These are phyloP conservation scores for Hylyphantes graminicola DNA, from an alignment of 1,140 invertebrate genomes.

Conservation along the genomic window DNA sequence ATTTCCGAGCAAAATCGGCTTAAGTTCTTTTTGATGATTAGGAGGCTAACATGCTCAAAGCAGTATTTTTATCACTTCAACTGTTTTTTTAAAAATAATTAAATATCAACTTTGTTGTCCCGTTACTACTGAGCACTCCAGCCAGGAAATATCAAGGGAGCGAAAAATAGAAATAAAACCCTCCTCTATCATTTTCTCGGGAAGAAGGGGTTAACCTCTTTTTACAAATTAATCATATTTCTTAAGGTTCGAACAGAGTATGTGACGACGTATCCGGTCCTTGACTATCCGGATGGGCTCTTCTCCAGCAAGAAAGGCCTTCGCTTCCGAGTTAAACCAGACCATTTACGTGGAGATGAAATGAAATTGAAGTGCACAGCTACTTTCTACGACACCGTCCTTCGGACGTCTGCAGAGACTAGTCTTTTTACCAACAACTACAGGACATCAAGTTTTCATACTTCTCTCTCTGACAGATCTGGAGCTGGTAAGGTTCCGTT, in stretches of 20 bases:
- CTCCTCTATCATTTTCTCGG: no score
- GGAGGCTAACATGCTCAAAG: no score
- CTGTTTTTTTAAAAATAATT: no score
- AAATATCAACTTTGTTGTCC: not conserved
- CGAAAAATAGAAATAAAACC: no score
- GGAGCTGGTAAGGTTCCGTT: conserved; percentile 7
- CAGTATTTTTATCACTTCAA: no score
- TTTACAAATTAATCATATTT: not conserved
- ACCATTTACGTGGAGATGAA: conserved; percentile 83
- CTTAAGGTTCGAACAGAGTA: conserved; percentile 67
- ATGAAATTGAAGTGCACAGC: conserved; percentile 88
- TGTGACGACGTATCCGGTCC: conserved; percentile 28
- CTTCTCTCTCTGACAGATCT: conserved; percentile 7
- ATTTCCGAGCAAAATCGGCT: no score
- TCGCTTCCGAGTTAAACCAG: conserved; percentile 77
- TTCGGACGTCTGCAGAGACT: conserved; percentile 83
- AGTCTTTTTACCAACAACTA: conserved; percentile 77
- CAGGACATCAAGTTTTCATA: conserved; percentile 70
- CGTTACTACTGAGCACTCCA: no score
- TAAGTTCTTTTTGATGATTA: no score
- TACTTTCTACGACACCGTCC: conserved; percentile 83
- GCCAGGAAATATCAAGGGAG: no score
- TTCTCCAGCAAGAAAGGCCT: conserved; percentile 72
- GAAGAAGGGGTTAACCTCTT: not conserved
- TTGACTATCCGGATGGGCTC: conserved; percentile 36